Evolutionary conservation across 2,113 vertebrate species (phyloP).

Genomic region (Chauna torquata): DNA sequence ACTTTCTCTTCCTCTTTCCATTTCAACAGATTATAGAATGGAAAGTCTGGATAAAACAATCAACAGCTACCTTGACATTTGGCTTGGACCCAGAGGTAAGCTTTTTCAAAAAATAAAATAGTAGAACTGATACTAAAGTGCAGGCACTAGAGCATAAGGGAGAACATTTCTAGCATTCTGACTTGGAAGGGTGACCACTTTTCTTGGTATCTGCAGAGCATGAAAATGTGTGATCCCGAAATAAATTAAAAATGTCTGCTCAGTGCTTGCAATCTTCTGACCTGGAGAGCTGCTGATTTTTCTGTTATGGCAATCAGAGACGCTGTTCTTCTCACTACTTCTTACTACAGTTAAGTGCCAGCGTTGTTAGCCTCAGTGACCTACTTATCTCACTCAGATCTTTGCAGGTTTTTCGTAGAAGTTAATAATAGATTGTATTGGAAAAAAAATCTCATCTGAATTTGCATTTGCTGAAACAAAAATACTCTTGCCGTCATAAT

Average conservation of each 20-base stretch:
- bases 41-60: constrained; percentile 88
- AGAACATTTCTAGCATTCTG: background rate
- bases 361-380: background rate
- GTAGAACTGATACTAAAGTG: background rate
- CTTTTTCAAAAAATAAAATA: background rate
- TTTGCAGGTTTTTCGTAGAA: background rate
- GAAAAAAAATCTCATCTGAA: background rate
- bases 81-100: constrained; percentile 95
- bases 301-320: background rate
- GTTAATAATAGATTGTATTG: background rate
- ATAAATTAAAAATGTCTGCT: background rate
- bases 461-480: background rate
- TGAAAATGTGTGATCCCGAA: background rate
- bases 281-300: background rate
- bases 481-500: background rate
- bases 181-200: background rate
- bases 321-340: background rate
- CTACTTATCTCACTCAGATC: background rate
- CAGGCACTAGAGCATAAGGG: background rate
- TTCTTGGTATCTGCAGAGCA: background rate
- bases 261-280: background rate
- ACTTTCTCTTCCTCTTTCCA: constrained; percentile 45
- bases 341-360: background rate
- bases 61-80: constrained; percentile 87
- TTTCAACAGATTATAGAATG: constrained; percentile 85